Conservation (phyloP, 2,797 vertebrate species). For the Anas acuta region DNA sequence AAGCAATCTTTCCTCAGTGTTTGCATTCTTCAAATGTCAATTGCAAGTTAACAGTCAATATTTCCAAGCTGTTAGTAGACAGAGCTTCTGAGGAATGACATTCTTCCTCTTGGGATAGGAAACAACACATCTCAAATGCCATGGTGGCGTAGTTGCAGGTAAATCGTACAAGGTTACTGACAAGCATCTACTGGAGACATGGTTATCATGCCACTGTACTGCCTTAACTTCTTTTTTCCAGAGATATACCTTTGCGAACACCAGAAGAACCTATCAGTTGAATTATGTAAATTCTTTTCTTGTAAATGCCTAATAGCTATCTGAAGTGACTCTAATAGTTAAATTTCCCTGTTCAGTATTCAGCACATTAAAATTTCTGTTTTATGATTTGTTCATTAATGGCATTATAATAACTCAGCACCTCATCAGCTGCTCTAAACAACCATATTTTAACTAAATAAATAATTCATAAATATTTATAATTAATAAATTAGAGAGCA, state of each 20-base stretch:
- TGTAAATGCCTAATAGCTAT: constrained; percentile 27
- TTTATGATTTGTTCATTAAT: constrained; percentile 68
- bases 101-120: not conserved
- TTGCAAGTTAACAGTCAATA: not conserved
- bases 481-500: constrained; percentile 67
- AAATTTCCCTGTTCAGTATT: constrained; percentile 40
- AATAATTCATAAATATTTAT: constrained; percentile 71
- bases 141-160: not conserved
- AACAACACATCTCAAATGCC: not conserved
- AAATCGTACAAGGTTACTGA: not conserved
- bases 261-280: not conserved
- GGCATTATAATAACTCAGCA: constrained; percentile 60
- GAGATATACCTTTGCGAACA: not conserved
- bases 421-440: constrained; percentile 67
- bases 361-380: constrained; percentile 55
- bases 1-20: not conserved
- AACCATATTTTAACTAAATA: constrained; percentile 49
- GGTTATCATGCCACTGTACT: not conserved
- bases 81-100: not conserved
- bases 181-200: not conserved
- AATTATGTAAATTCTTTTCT: constrained; percentile 25
- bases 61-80: not conserved
- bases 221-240: not conserved
- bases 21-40: not conserved
- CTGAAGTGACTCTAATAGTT: constrained; percentile 56